Evolutionary conservation across 2,888 invertebrate species (phyloP), one percentile per base, ranked within the genome.

Genomic region (Willowsia nigromaculata): DNA sequence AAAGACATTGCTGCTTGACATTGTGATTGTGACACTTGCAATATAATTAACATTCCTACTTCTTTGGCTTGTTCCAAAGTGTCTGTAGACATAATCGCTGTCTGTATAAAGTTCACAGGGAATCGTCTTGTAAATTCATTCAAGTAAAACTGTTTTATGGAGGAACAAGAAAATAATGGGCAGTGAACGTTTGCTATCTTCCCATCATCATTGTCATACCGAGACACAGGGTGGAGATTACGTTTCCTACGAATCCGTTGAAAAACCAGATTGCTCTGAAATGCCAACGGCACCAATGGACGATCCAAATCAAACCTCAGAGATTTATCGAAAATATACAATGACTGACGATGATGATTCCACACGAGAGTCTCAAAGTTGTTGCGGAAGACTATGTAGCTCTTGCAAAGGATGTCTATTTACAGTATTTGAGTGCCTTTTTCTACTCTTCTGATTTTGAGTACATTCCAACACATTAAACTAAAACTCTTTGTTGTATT

Each of bases 351-450:
- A 82, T 33, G 83, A 83, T 13, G 88, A 88, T 3, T 76, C 82
- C 0, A 50, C 59, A 33, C 33, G 0, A 6, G 71, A 30, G 3
- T 22, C 81, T 13, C n/a, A 3, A 33, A 37, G 74, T 65, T 83
- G 83, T 27, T 82, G 88, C 30, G 83, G 50, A 83, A 88, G 76
- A 50, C 18, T 83, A 18, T 59, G 83, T 11, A 76, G 50, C 22
- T 88, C 83, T 13, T 83, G 83, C 50, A 83, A 83, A 43, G 65
- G 56, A 25, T 83, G 88, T 40, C 18, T 88, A n/a, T 83, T 83
- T 25, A 71, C 65, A 1, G 25, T 88, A 50, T 88, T 88, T 40
- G 88, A 88, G 40, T 88, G 88, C 74, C 83, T 88, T 15, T 88
- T 88, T 18, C 40, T 88, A 4, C 43, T 88, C 30, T 88, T 88